phyloP scores from a whole-genome alignment of 1,140 invertebrate species.

The Diachasma alloeum region DNA sequence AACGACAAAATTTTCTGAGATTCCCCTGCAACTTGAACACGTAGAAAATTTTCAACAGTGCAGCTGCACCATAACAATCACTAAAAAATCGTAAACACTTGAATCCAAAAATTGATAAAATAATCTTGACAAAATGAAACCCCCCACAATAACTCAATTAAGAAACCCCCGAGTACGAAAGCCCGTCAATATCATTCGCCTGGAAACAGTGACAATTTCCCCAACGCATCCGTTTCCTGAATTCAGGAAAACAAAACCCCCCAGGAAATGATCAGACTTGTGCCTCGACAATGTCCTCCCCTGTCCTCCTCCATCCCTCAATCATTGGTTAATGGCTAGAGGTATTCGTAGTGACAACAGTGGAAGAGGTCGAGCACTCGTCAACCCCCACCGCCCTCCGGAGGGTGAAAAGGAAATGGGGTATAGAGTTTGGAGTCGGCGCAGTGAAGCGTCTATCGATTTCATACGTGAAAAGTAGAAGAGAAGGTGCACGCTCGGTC shows the following conservation, averaged over 20 bases:
- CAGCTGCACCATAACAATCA: no score
- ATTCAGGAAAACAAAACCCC: background rate
- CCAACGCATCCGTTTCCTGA: background rate
- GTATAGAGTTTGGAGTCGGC: constrained; percentile 41
- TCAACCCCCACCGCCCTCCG: background rate
- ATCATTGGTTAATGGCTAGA: background rate
- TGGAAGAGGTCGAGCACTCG: background rate
- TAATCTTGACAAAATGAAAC: background rate
- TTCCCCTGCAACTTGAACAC: no score
- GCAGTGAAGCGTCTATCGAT: constrained; percentile 57
- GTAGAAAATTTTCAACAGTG: no score
- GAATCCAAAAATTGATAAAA: no score
- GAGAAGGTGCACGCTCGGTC: constrained; percentile 44
- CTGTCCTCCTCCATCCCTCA: background rate
- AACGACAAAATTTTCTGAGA: no score
- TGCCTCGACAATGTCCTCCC: background rate
- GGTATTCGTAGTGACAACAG: background rate
- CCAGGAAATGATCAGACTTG: background rate
- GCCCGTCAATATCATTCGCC: background rate
- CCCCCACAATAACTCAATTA: background rate
- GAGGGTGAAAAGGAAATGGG: constrained; percentile 21
- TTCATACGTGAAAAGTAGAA: constrained; percentile 43
- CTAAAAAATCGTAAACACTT: no score
- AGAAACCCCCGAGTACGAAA: background rate
- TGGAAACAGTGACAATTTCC: background rate